These are phyloP conservation scores for Teleopsis dalmanni DNA, from an alignment of 1,140 invertebrate species.

Conservation along the genomic window DNA sequence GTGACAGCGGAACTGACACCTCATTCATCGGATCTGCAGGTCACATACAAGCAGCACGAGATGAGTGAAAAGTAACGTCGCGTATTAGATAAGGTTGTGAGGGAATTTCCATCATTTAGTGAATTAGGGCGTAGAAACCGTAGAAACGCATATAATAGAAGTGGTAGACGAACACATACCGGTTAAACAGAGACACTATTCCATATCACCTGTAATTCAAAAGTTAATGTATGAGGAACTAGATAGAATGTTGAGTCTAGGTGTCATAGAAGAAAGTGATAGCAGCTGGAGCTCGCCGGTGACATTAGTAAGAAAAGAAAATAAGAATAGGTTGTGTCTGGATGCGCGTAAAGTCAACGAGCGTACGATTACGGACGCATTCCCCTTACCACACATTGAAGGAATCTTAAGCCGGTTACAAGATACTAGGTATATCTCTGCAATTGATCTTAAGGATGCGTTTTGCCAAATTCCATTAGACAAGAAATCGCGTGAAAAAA, in stretches of 20 bases:
- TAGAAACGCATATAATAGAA: constrained; percentile 29
- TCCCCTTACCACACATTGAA: too few relatives aligned
- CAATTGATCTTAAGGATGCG: constrained; percentile 16
- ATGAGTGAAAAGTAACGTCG: too few relatives aligned
- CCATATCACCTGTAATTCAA: constrained; percentile 16
- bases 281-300: neutral
- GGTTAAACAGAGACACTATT: constrained; percentile 26
- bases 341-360: neutral
- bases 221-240: constrained; percentile 3
- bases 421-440: too few relatives aligned
- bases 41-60: too few relatives aligned
- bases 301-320: neutral
- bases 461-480: constrained; percentile 4
- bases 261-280: constrained; percentile 1
- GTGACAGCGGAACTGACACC: too few relatives aligned
- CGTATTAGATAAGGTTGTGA: too few relatives aligned
- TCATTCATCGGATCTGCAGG: too few relatives aligned
- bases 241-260: constrained; percentile 2
- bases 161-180: constrained; percentile 19
- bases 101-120: too few relatives aligned
- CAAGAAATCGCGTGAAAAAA: constrained; percentile 1
- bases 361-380: too few relatives aligned
- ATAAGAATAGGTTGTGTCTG: neutral
- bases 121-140: constrained; percentile 8
- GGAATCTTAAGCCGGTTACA: too few relatives aligned